Evolutionary conservation across 2,888 invertebrate genomes (phyloP).

Genomic region (Seira musarum): DNA sequence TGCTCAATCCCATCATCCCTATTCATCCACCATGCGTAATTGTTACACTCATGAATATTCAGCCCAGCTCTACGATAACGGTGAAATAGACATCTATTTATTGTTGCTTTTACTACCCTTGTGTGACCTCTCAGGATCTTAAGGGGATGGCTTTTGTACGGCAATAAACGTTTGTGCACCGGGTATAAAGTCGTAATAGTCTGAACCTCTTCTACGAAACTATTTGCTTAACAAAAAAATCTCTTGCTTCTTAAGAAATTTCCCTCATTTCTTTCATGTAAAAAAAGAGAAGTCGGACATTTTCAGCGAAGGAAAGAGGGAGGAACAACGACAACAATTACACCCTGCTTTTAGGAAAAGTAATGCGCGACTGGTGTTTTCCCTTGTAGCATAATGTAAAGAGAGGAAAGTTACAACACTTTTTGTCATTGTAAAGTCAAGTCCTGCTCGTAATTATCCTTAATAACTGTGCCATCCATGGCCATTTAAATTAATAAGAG

Average conservation of each 20-base stretch:
- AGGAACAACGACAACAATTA: conserved; percentile 4
- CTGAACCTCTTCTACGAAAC: neutral
- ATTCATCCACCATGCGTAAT: conserved; percentile 7
- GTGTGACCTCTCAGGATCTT: conserved; percentile 41
- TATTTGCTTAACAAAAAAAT: neutral
- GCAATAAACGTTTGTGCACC: conserved; percentile 48
- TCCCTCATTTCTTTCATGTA: neutral
- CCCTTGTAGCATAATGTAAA: neutral
- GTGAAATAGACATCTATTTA: neutral
- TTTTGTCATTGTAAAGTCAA: conserved; percentile 53
- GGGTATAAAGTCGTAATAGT: neutral
- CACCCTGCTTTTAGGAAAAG: neutral
- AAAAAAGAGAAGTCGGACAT: neutral
- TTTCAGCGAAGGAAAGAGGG: neutral
- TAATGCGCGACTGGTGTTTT: conserved; percentile 1
- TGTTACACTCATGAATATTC: conserved; percentile 31
- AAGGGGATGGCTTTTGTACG: conserved; percentile 40
- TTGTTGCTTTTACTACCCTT: conserved; percentile 44
- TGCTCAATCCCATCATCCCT: conserved; percentile 8
- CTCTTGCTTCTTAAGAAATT: neutral
- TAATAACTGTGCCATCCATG: conserved; percentile 56
- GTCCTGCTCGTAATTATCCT: conserved; percentile 45
- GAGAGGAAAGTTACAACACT: conserved; percentile 16
- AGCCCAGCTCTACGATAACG: neutral
- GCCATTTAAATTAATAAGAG: conserved; percentile 57